Evolutionary conservation across 1,140 invertebrate species (phyloP), one percentile per base, ranked within the genome.

Genomic region (Cydia fagiglandana): DNA sequence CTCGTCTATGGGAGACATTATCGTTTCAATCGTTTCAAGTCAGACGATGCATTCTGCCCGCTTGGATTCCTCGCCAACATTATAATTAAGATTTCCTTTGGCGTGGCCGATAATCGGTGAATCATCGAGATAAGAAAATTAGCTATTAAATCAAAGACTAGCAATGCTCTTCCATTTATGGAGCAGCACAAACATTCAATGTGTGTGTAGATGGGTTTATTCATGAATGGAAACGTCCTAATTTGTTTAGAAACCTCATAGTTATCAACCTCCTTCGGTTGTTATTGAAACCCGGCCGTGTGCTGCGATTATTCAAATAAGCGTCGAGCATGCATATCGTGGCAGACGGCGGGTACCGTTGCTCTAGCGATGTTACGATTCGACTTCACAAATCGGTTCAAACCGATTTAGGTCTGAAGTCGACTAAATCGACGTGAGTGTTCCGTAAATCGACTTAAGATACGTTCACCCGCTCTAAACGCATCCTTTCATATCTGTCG

Each of bases 301-400:
- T 78, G 79, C 81, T 75, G 79, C 76, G 79, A 83, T 87, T 89
- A 90, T 90, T 89, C 83, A 88, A 90, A 90, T 88, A 80, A 86
- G 81, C 76, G 70, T 70, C 30, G 70, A 81, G 79, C 66, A 70
- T 86, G 80, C 83, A 86, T 84, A 80, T 75, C 76, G 74, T 78
- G 64, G 77, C 75, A 74, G 70, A 73, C 77, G 56, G 56, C 56
- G 64, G 66, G 79, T 88, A 88, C 88, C 88, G 90, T 91, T 90
- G 82, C 30, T 78, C 78, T n/a, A n/a, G n/a, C n/a, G n/a, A n/a
- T n/a, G n/a, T n/a, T n/a, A n/a, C n/a, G n/a, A n/a, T n/a, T n/a
- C n/a, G n/a, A n/a, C n/a, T n/a, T n/a, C n/a, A n/a, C n/a, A n/a
- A n/a, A n/a, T n/a, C n/a, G n/a, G n/a, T n/a, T n/a, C n/a, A n/a